phyloP scores from a whole-genome alignment of 2,113 vertebrate genomes.

The Trichomycterus rosablanca region DNA sequence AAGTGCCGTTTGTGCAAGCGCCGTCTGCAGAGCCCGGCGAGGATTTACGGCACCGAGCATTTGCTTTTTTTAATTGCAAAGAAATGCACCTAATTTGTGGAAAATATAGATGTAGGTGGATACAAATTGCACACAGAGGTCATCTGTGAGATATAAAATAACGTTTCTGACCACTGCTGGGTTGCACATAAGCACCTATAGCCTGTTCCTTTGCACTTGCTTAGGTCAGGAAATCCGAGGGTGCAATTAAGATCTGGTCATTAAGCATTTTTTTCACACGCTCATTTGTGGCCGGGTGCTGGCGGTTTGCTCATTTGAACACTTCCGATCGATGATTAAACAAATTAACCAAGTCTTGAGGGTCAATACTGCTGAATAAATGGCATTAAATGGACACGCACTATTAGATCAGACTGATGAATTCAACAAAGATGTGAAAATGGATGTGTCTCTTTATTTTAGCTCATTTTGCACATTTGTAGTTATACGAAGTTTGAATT shows the following conservation, averaged over 20 bases:
- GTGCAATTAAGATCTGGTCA: slow-evolving; percentile 50
- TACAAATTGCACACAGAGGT: neutral
- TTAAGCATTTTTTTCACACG: slow-evolving; percentile 51
- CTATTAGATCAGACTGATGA: neutral
- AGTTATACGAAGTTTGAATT: neutral
- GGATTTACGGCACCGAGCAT: neutral
- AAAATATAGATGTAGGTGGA: neutral
- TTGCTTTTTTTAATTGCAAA: neutral
- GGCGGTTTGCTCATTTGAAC: slow-evolving; percentile 60
- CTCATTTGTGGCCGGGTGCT: slow-evolving; percentile 41
- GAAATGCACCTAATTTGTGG: neutral
- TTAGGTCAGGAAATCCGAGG: too few species aligned
- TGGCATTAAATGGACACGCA: slow-evolving; percentile 1
- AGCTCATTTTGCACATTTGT: neutral
- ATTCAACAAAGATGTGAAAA: neutral
- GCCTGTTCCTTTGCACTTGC: too few species aligned
- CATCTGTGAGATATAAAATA: neutral
- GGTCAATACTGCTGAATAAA: slow-evolving; percentile 50
- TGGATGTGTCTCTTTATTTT: neutral
- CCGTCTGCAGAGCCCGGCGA: slow-evolving; percentile 12
- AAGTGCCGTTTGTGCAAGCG: slow-evolving; percentile 3
- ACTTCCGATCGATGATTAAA: slow-evolving; percentile 60
- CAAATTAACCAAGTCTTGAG: slow-evolving; percentile 57
- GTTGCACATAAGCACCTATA: too few species aligned
- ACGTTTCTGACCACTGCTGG: too few species aligned